Base-by-base conservation (phyloP, 2,797 vertebrate genomes). In the Graptemys geographica region DNA sequence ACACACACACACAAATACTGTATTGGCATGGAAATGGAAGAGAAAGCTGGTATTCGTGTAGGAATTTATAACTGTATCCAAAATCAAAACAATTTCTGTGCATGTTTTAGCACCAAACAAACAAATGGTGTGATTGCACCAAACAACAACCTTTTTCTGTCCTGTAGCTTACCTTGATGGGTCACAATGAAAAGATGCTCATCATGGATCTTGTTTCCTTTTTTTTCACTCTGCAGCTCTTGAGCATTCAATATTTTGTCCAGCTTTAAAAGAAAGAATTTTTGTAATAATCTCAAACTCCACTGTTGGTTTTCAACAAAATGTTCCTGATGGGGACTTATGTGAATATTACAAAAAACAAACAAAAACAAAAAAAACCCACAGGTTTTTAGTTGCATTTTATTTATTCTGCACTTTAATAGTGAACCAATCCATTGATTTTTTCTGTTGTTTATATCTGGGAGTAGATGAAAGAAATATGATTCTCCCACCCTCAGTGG, bases 151-250 rank as follows among this genome's bases (percentile, higher is more conserved):
- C 87, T 53, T 65, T 49, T 4, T 90, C 28, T 23, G 82, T 51
- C 13, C 41, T 69, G 4, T 11, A 31, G 18, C 94, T 97, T 98
- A 99, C 99, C 99, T 99, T 99, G 99, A 96, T 99, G 99, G 1
- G 99, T 99, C 94, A 99, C 98, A n/a, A 99, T 99, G 97, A 99
- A 99, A 94, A 99, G 99, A 92, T 99, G 99, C 85, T 99, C 99
- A 87, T 99, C 99, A 0, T 99, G 99, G 95, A 99, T 99, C 98
- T 99, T 99, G 84, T 99, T 99, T 49, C 99, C 99, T 90, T 98
- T 99, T 82, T 99, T 90, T 97, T 99, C 99, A 97, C 99, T 99
- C 96, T 99, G 98, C 95, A 99, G 98, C 79, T 99, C 98, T 97
- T 99, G 99, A 15, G 99, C 99, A 16, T 98, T 97, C 96, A 99